Base-by-base conservation (phyloP, 2,888 invertebrate species). In the Cosmorhoe ocellata region DNA sequence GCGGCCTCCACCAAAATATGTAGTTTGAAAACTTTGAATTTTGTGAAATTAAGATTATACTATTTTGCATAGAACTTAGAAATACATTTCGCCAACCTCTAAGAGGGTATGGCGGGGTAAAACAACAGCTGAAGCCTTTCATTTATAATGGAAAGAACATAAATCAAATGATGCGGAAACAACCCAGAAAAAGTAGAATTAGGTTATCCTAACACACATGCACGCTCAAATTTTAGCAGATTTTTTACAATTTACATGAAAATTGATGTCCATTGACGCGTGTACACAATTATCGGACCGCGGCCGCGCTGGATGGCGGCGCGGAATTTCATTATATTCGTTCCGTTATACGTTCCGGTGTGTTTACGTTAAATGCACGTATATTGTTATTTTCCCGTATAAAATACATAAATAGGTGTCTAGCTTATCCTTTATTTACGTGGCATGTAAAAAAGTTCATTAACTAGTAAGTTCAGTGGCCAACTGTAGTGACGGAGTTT, bases 201-300 rank as follows among this genome's bases (percentile, higher is more conserved):
- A 44, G 18, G 46, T 46, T 11, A 32, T 22, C 32, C 24, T 38
- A 43, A 44, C 37, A 39, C 18, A 39, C 33, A 12, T 28, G 28
- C 38, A 10, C 40, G 24, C 6, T 27, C 33, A 27, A 30, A 33
- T 34, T 9, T 44, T 28, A 14, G 36, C 51, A 46, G 55, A 55
- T 56, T 67, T 63, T 74, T 74, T 70, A 69, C 71, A 72, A 73
- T 78, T 74, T 72, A 71, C 69, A 72, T 74, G 71, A 68, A 76
- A 74, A 76, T 78, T 74, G 73, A 52, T 46, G 67, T 54, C 46
- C 73, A 58, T 32, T 66, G 71, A 71, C 52, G 76, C 74, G 75
- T 61, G 69, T 71, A 69, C 78, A 77, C 79, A 79, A 79, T 79
- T 79, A 79, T 79, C 48, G 79, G 67, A 47, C 41, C 56, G n/a